Percentiles rank a stretch among this genome's conserved stretches.
phyloP scores from a whole-genome alignment of 2,113 vertebrate genomes.

The Bagarius yarrelli region DNA sequence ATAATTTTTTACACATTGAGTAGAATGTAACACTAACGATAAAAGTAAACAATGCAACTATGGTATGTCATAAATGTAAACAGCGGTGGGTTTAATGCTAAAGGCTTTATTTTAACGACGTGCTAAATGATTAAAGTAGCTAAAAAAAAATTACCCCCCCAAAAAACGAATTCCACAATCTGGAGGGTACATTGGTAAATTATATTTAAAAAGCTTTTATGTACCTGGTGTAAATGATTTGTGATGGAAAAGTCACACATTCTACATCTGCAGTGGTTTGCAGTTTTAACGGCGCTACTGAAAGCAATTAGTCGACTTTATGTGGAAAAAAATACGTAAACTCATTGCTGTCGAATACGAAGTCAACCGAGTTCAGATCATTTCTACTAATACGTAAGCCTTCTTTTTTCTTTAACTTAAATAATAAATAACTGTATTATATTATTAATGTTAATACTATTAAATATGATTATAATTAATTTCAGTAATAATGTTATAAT shows the following conservation, averaged over 20 bases:
- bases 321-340: neutral
- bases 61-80: neutral
- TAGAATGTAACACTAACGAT: neutral
- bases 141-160: too few species aligned
- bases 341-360: neutral
- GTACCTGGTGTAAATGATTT: neutral
- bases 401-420: too few species aligned
- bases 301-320: neutral
- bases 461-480: too few species aligned
- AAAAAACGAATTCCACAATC: neutral
- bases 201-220: neutral
- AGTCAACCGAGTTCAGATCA: neutral
- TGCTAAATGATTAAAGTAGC: neutral
- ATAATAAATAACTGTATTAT: too few species aligned
- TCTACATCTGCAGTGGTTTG: slow-evolving; percentile 6
- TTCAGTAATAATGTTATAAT: too few species aligned
- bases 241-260: neutral
- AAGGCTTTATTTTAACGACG: neutral
- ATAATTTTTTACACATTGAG: too few species aligned
- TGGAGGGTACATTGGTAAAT: neutral
- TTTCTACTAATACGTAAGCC: neutral
- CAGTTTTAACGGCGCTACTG: slow-evolving; percentile 2
- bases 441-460: too few species aligned
- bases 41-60: too few species aligned
- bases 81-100: neutral